Base-by-base conservation (phyloP, 2,797 vertebrate species). In the Rhincodon typus region DNA sequence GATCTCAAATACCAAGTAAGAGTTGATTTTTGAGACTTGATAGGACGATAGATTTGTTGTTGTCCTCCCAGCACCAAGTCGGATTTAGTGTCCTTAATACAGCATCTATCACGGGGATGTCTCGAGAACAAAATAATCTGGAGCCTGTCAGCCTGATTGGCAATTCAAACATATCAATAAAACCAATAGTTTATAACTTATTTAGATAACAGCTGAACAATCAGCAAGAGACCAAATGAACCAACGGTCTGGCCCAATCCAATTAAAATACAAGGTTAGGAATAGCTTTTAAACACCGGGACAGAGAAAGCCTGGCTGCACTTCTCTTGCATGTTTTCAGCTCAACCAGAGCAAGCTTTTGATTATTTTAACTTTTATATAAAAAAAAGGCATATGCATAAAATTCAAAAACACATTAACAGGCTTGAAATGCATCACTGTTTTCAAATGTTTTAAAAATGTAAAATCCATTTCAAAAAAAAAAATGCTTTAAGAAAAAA, bases 401-500 rank as follows among this genome's bases (percentile, higher is more conserved):
- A 94, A 94, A 95, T 53, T 72, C 70, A 50, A 95, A 38, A 94
- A 70, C n/a, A 94, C 38, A 12, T 70, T 67, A 91, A 66, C 30
- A 91, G 30, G 27, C 88, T 34, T 50, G 67, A 95, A 72, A 95
- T 72, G 70, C 30, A 95, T 77, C 15, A 7, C 70, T 15, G 1
- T 95, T 13, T 6, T 30, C 42, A 77, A 72, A 74, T 94, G 94
- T 42, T 95, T 95, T 95, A 77, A 95, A 50, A 94, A 53, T 42
- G 70, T 74, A 95, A 93, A 74, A 74, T 77, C 94, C 94, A 72
- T 94, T 94, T 42, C 67, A 50, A 94, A 95, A 95, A 94, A 95
- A 95, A 95, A 74, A n/a, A 10, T 70, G 15, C 42, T 72, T 46
- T 94, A 27, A 50, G 46, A 10, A 42, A 72, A 95, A 94, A 94